phyloP scores from a whole-genome alignment of 2,113 vertebrate species.

The Paralichthys olivaceus region DNA sequence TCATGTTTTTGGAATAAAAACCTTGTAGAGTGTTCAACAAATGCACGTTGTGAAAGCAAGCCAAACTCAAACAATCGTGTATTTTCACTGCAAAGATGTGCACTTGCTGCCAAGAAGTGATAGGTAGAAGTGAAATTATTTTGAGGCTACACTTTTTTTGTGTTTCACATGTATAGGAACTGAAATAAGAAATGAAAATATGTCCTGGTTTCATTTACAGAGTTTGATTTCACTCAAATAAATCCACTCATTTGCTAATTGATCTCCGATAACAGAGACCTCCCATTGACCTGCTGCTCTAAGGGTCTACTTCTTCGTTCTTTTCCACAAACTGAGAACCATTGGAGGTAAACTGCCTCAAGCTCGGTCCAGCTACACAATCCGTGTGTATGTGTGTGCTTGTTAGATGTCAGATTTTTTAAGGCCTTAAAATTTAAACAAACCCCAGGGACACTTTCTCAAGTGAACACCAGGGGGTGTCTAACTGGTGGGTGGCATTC shows the following conservation, averaged over 20 bases:
- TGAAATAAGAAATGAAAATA: constrained; percentile 34
- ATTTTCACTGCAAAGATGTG: constrained; percentile 32
- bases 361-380: constrained; percentile 13
- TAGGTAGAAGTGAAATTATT: constrained; percentile 17
- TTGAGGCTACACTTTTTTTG: constrained; percentile 6
- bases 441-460: constrained; percentile 39
- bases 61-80: constrained; percentile 21
- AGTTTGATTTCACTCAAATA: not conserved
- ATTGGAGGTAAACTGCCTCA: constrained; percentile 16
- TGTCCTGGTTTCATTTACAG: constrained; percentile 17
- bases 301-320: not conserved
- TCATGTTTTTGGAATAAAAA: constrained; percentile 52
- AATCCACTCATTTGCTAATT: not conserved
- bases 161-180: constrained; percentile 22
- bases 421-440: constrained; percentile 48
- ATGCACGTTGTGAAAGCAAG: constrained; percentile 1
- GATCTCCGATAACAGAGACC: not conserved
- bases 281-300: constrained; percentile 1
- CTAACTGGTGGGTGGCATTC: constrained; percentile 30
- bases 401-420: constrained; percentile 6
- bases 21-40: constrained; percentile 17
- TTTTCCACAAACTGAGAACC: not conserved
- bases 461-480: constrained; percentile 32
- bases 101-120: constrained; percentile 7
- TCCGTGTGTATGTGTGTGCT: constrained; percentile 10